Base-by-base conservation (phyloP, 2,888 invertebrate genomes). In the Glaucopsyche alexis region DNA sequence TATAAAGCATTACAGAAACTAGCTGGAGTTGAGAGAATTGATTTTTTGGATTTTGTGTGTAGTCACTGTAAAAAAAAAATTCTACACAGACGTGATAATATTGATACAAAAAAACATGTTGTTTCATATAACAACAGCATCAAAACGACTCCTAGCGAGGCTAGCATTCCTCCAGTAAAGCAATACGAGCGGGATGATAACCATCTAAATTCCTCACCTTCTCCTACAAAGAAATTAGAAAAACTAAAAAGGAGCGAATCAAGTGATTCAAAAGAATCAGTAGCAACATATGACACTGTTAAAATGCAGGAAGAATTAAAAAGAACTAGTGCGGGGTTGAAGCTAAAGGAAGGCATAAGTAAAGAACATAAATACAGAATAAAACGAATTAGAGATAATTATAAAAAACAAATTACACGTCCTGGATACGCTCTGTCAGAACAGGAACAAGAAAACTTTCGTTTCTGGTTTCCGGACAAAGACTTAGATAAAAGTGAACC, bases 11-110 rank as follows among this genome's bases (percentile, higher is more conserved):
- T 86, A 66, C 40, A 42, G 75, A 81, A 78, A 75, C 73, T 83
- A 60, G 78, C 81, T 60, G 77, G 75, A 49, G 78, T 85, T 73
- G 79, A 82, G 60, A 83, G 77, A 77, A 82, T 82, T 13, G 78
- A 80, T 74, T 77, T 85, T n/a, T 78, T 82, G 72, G 83, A 84
- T 52, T 78, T 90, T 74, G n/a, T 66, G n/a, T 66, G 66, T 42
- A 66, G 66, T 42, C 66, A 66, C 42, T 66, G 66, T 42, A 66
- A 66, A 66, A 66, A 66, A n/a, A 14, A 40, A n/a, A 16, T 42
- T 42, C 66, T 42, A 9, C 40, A 42, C 4, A 42, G 42, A n/a
- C 16, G 9, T 42, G 13, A 29, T 14, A 60, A 13, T 19, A 14
- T 29, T 13, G 13, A 14, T 7, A 29, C 13, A 29, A 6, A 29